phyloP scores from a whole-genome alignment of 2,888 invertebrate genomes.

The Morpho deidamia region DNA sequence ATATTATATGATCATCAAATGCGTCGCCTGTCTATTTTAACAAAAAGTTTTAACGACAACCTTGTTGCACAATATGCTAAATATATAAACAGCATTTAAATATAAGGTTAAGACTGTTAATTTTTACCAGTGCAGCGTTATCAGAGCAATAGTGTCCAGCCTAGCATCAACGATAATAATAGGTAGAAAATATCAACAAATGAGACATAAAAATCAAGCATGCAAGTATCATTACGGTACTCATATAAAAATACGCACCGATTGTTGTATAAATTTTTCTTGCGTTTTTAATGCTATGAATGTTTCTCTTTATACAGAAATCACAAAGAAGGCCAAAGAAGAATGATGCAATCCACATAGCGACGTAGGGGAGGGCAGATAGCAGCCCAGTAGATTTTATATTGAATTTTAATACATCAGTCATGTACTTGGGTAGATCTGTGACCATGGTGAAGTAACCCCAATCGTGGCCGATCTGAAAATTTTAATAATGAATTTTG shows the following conservation, averaged over 20 bases:
- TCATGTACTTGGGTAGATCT: slow-evolving; percentile 84
- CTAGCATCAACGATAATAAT: too few species aligned
- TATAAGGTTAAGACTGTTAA: too few species aligned
- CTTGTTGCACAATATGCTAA: too few species aligned
- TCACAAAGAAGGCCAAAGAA: slow-evolving; percentile 83
- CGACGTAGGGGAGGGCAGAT: slow-evolving; percentile 81
- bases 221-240: too few species aligned
- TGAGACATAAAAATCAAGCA: too few species aligned
- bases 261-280: slow-evolving; percentile 84
- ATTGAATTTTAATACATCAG: slow-evolving; percentile 81
- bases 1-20: too few species aligned
- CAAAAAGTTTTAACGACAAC: too few species aligned
- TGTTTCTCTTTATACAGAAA: slow-evolving; percentile 79
- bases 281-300: slow-evolving; percentile 76
- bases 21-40: too few species aligned
- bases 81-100: too few species aligned
- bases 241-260: slow-evolving; percentile 40
- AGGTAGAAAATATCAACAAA: too few species aligned
- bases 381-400: slow-evolving; percentile 81
- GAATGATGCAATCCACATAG: slow-evolving; percentile 83
- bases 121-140: too few species aligned
- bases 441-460: slow-evolving; percentile 85
- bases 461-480: slow-evolving; percentile 82
- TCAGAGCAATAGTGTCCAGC: too few species aligned
- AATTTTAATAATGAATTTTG: background rate